Base-by-base conservation (phyloP, 1,140 invertebrate genomes). In the Aethina tumida region DNA sequence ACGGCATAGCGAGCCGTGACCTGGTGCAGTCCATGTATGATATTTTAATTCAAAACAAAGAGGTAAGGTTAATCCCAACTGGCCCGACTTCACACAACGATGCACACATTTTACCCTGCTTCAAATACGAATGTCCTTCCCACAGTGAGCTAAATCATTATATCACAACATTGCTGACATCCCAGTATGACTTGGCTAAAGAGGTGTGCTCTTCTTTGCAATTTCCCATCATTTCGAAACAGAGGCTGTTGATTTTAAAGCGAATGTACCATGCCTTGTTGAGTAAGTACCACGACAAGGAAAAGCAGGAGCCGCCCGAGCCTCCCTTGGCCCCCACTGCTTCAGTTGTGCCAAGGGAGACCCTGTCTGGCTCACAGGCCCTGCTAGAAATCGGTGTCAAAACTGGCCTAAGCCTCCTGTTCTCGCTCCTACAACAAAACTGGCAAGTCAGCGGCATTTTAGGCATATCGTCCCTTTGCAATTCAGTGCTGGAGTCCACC, bases 371-470 rank as follows among this genome's bases (percentile, higher is more conserved):
- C 18, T 71, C 69, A 24, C 65, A 74, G 54, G 71, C 70, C 9
- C 55, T 80, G n/a, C 53, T 79, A 31, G 75, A 79, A 62, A 65
- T 80, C 39, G 74, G 74, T 2, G 71, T 80, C 1, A 69, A 69
- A 57, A 76, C 76, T 36, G 75, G 75, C 9, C 60, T 80, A 5
- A 73, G 67, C 42, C 57, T 79, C 30, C 41, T 80, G 9, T 79
- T 80, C 57, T 67, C 73, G 10, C 50, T 80, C 7, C 55, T 80
- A 15, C 56, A 60, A 42, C 73, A 77, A 51, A 77, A 73, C 52
- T 79, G 75, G 75, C 55, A 66, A 58, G 48, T 47, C 38, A 56
- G 55, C 39, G 50, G 33, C 13, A 48, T 55, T 21, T 28, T 59
- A 32, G 61, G 57, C 16, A 49, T 52, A 20, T 54, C 63, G 18